phyloP scores from a whole-genome alignment of 2,888 invertebrate species.

The Meta bourneti region DNA sequence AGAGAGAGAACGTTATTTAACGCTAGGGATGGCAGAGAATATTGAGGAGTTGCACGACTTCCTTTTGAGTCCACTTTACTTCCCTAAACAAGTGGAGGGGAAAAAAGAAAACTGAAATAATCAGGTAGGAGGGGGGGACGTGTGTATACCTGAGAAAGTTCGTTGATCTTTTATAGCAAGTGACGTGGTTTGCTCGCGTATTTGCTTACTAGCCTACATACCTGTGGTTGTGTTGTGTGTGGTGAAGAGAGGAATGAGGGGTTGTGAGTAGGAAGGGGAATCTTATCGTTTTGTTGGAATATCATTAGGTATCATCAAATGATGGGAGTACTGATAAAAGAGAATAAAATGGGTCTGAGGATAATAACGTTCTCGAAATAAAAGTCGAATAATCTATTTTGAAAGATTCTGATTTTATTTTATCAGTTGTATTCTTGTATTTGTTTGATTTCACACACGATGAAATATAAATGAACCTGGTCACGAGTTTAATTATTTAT shows the following conservation, averaged over 20 bases:
- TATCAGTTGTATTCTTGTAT: no score
- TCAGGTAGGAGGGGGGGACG: background rate
- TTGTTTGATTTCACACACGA: no score
- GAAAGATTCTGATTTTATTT: background rate
- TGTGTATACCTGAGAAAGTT: slow-evolving; percentile 39
- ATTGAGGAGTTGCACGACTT: slow-evolving; percentile 67
- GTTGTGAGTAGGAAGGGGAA: background rate
- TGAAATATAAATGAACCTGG: no score
- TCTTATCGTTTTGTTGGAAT: background rate
- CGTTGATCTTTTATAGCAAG: slow-evolving; percentile 57
- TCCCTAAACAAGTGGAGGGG: slow-evolving; percentile 63
- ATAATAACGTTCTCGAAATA: background rate
- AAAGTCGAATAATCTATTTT: background rate
- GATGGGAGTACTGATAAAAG: background rate
- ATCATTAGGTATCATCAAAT: background rate
- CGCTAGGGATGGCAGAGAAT: slow-evolving; percentile 58
- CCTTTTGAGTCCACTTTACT: slow-evolving; percentile 45
- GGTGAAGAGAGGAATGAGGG: no score
- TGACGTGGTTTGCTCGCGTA: slow-evolving; percentile 20
- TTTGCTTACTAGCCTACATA: slow-evolving; percentile 60
- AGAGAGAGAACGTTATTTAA: slow-evolving; percentile 47
- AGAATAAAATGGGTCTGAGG: background rate
- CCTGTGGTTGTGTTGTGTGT: background rate
- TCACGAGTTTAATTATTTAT: no score
- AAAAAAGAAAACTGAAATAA: slow-evolving; percentile 28